phyloP scores from a whole-genome alignment of 2,797 vertebrate genomes.

The Champsocephalus gunnari region DNA sequence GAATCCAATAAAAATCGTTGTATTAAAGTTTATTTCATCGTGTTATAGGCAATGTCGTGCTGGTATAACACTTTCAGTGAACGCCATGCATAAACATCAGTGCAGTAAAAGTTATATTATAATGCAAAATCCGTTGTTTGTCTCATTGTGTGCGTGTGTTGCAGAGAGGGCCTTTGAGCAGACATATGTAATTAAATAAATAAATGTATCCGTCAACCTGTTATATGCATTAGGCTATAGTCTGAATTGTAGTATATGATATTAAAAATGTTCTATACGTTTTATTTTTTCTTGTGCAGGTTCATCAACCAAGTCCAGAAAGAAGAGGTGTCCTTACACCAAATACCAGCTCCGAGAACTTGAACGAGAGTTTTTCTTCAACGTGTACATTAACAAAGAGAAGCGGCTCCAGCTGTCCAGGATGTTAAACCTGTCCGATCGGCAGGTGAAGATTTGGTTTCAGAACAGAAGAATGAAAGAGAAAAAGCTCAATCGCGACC shows the following conservation, averaged over 20 bases:
- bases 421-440: slow-evolving; percentile 97
- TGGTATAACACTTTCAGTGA: not conserved
- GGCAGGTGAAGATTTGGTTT: slow-evolving; percentile 99
- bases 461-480: slow-evolving; percentile 99
- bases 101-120: slow-evolving; percentile 8
- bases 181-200: slow-evolving; percentile 15
- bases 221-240: not conserved
- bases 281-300: slow-evolving; percentile 66
- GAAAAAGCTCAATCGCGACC: slow-evolving; percentile 99
- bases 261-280: not conserved
- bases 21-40: slow-evolving; percentile 1
- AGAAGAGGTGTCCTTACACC: slow-evolving; percentile 97
- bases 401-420: slow-evolving; percentile 97
- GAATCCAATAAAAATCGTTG: not conserved
- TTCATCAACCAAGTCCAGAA: slow-evolving; percentile 93
- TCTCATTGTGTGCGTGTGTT: slow-evolving; percentile 7
- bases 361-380: slow-evolving; percentile 99
- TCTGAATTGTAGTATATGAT: not conserved
- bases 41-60: not conserved
- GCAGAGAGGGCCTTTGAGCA: slow-evolving; percentile 23
- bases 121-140: slow-evolving; percentile 18
- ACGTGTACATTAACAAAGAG: slow-evolving; percentile 99
- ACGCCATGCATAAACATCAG: not conserved
- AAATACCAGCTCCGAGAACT: slow-evolving; percentile 99
- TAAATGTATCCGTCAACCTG: slow-evolving; percentile 6